Conservation (phyloP, 2,797 vertebrate genomes). For the Poecilia gillii region DNA sequence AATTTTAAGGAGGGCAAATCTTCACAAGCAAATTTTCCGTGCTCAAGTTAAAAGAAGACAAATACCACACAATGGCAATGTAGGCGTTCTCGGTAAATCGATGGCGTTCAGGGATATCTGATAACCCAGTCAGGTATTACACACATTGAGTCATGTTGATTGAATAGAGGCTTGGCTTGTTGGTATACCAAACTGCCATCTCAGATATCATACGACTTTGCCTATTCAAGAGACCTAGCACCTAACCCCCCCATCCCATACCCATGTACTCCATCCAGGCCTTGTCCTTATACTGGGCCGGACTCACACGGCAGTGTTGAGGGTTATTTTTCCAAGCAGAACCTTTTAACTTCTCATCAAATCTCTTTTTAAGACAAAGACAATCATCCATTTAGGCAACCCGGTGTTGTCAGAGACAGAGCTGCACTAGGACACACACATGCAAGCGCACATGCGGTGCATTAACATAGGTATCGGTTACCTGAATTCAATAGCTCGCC, state of each 20-base stretch:
- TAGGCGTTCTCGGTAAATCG: conserved; percentile 38
- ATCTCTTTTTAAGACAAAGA: conserved; percentile 62
- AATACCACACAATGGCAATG: conserved; percentile 30
- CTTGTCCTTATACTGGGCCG: not conserved
- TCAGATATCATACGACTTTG: conserved; percentile 63
- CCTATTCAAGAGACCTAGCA: conserved; percentile 34
- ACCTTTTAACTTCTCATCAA: conserved; percentile 66
- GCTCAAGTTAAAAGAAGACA: not conserved
- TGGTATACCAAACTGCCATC: conserved; percentile 42
- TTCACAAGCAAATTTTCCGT: not conserved
- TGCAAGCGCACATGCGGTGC: conserved; percentile 42
- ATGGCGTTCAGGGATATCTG: conserved; percentile 54
- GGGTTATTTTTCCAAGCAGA: conserved; percentile 47
- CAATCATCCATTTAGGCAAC: conserved; percentile 41
- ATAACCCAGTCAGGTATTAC: conserved; percentile 54
- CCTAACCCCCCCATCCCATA: conserved; percentile 5
- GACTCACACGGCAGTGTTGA: conserved; percentile 43
- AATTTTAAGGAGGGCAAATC: not conserved
- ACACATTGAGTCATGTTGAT: conserved; percentile 63
- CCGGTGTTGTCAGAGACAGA: conserved; percentile 44
- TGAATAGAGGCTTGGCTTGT: conserved; percentile 61
- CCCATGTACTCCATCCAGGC: not conserved
- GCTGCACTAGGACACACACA: conserved; percentile 41
- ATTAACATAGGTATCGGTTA: conserved; percentile 80
- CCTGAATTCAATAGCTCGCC: conserved; percentile 83